These are phyloP conservation scores for Spheniscus humboldti DNA, from an alignment of 2,797 vertebrate species.

Conservation along the genomic window DNA sequence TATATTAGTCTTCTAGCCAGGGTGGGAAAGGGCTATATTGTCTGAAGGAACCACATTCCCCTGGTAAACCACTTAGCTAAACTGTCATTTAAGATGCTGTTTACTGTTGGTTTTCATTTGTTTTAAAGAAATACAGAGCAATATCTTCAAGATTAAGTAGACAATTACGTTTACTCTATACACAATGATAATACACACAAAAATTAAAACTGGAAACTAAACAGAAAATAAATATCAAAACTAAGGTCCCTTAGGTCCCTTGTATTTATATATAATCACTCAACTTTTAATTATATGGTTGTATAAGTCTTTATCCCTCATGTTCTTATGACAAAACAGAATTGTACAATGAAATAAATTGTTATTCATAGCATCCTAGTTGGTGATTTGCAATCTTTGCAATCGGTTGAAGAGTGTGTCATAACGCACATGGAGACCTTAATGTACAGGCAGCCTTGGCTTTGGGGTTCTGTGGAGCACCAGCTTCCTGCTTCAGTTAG, in stretches of 20 bases:
- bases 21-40: neutral
- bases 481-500: neutral
- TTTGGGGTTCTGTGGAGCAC: neutral
- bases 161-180: neutral
- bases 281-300: neutral
- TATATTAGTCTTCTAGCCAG: neutral
- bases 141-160: neutral
- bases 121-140: neutral
- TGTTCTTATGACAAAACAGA: neutral
- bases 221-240: neutral
- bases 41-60: slow-evolving; percentile 4
- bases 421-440: neutral
- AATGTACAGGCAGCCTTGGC: neutral
- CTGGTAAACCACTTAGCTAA: slow-evolving; percentile 37
- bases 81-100: neutral
- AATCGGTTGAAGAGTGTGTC: neutral
- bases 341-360: neutral
- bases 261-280: neutral
- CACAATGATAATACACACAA: neutral
- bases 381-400: neutral
- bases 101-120: neutral
- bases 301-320: neutral
- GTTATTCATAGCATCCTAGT: neutral
- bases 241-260: neutral
- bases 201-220: neutral